Evolutionary conservation across 2,888 invertebrate genomes (phyloP).

Genomic region (Euphydryas editha): DNA sequence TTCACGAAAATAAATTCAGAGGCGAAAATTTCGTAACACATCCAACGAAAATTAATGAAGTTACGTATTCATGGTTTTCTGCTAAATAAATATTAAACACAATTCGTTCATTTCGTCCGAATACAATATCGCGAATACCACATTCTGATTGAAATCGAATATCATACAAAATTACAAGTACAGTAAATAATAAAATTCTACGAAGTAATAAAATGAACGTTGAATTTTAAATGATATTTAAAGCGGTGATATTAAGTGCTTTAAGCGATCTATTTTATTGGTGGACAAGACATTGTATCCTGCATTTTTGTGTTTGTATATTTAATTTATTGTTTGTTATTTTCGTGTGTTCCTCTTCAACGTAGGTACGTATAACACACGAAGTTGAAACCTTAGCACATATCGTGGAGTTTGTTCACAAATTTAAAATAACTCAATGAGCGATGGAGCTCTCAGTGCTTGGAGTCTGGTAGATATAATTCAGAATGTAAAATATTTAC

Average conservation of each 20-base stretch:
- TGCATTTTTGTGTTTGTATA: not conserved
- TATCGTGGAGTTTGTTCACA: too few species aligned
- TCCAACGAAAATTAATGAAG: conserved; percentile 6
- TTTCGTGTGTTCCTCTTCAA: too few species aligned
- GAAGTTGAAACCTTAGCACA: too few species aligned
- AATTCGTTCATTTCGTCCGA: conserved; percentile 5
- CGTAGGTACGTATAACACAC: too few species aligned
- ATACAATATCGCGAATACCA: not conserved
- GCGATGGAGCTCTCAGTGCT: too few species aligned
- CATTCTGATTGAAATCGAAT: conserved; percentile 20
- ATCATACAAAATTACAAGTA: not conserved
- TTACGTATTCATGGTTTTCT: not conserved
- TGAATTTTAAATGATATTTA: not conserved
- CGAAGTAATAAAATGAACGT: conserved; percentile 1
- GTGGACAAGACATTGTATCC: not conserved
- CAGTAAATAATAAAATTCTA: not conserved
- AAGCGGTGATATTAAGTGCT: not conserved
- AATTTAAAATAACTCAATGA: too few species aligned
- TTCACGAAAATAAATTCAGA: not conserved
- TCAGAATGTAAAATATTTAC: too few species aligned
- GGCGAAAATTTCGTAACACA: not conserved
- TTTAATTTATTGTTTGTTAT: too few species aligned
- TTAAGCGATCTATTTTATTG: not conserved
- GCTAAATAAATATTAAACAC: conserved; percentile 11
- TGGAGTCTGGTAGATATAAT: too few species aligned